Evolutionary conservation across 2,113 vertebrate species (phyloP), one percentile per base, ranked within the genome.

Genomic region (Todiramphus chloris): DNA sequence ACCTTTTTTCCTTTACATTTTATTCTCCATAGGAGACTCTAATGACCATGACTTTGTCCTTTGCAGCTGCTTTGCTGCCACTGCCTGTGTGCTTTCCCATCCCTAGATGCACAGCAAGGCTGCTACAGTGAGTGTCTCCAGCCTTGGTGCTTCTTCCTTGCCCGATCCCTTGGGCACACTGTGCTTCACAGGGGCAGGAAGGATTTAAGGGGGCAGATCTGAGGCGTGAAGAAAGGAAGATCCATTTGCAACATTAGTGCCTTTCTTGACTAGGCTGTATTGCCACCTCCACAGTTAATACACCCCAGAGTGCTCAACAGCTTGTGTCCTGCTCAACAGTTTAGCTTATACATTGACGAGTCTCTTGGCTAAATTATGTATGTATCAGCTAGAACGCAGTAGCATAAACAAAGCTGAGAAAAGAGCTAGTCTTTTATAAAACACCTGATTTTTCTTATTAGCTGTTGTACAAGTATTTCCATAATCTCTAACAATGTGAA

Each of bases 71-170:
- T 72, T 53, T 2, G 1, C 27, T 3, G 0, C 15, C 4, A 4
- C 19, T 83, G 23, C n/a, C 59, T 12, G 0, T 4, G 37, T 6
- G 1, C 11, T 31, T 24, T 28, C 10, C 10, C 11, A 8, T 43
- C 30, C 62, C 53, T 20, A 7, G 1, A 6, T 39, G 28, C 17
- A 12, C 0, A 0, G 25, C 0, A 0, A n/a, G 13, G 51, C 3
- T 72, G 43, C 56, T 31, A 35, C 37, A 20, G 4, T 2, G 7
- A 51, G 23, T 3, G 11, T 39, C 48, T 87, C 35, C 39, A 76
- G 23, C 30, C 58, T n/a, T 63, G 23, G 19, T 41, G 39, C 27
- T 44, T 76, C 11, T 1, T 37, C 50, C 16, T 53, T 66, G 33
- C 25, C 27, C 0, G 0, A 15, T 44, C 35, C 33, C 33, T 44